These are phyloP conservation scores for Uromys caudimaculatus DNA, from an alignment of 2,797 vertebrate genomes.

Conservation along the genomic window DNA sequence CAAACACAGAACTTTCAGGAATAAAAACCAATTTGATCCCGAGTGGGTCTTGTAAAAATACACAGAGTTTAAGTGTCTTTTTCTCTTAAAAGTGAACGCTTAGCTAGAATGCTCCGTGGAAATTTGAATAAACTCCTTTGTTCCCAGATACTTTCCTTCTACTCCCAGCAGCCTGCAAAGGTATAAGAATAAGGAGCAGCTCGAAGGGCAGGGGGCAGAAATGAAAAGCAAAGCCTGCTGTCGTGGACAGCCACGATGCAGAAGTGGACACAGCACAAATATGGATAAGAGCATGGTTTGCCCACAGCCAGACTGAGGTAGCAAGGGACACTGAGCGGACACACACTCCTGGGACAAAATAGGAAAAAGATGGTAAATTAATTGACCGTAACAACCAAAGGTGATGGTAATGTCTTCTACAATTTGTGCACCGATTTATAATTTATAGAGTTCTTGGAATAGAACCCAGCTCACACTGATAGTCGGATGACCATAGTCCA, in stretches of 20 bases:
- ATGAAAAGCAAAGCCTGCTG: background rate
- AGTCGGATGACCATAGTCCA: background rate
- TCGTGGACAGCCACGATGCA: background rate
- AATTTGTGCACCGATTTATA: background rate
- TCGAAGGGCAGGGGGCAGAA: background rate
- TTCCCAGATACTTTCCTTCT: constrained; percentile 14
- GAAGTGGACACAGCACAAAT: accelerated
- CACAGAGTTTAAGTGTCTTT: background rate
- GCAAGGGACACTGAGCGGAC: background rate
- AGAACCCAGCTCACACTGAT: background rate
- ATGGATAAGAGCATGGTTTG: accelerated
- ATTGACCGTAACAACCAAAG: background rate
- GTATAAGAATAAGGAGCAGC: background rate
- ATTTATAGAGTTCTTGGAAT: background rate
- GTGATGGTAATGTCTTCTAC: background rate
- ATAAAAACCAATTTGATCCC: background rate
- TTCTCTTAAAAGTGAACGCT: background rate
- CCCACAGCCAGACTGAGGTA: background rate
- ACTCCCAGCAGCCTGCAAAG: background rate
- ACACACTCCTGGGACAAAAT: background rate
- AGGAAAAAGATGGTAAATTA: background rate
- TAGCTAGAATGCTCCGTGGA: background rate
- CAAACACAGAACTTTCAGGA: background rate
- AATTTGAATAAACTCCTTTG: constrained; percentile 34
- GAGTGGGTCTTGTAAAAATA: background rate